Evolutionary conservation across 2,113 vertebrate species (phyloP).

Genomic region (Microcebus tavaratra): DNA sequence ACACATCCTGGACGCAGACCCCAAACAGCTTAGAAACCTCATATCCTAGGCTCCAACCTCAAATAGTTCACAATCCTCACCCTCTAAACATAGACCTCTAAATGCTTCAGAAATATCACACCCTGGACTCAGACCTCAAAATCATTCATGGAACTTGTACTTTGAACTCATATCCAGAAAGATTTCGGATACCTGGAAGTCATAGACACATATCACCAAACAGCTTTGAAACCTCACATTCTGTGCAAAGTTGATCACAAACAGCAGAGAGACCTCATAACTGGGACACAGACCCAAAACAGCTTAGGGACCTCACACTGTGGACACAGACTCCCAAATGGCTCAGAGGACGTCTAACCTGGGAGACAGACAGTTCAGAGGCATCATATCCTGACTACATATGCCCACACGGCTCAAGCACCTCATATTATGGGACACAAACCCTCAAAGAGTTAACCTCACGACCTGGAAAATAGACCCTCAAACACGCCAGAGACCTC

Average conservation of each 20-base stretch:
- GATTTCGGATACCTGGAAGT: background rate
- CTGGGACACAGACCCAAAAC: background rate
- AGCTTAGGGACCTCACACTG: background rate
- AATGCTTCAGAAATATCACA: constrained; percentile 3
- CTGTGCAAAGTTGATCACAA: background rate
- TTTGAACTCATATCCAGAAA: background rate
- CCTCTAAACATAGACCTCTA: background rate
- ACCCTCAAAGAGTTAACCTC: background rate
- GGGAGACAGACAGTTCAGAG: background rate
- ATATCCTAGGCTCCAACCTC: background rate
- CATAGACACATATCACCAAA: background rate
- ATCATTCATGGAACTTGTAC: background rate
- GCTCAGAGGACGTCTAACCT: constrained; percentile 16
- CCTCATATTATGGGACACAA: background rate
- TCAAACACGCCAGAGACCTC: background rate
- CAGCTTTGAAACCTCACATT: background rate
- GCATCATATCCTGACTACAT: background rate
- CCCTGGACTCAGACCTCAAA: background rate
- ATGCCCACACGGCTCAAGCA: background rate
- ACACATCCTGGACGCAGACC: background rate
- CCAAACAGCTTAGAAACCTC: constrained; percentile 1
- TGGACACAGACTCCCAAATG: background rate
- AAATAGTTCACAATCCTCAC: background rate
- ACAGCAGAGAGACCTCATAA: background rate
- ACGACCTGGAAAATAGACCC: background rate